Base-by-base conservation (phyloP, 2,113 vertebrate genomes). In the Dasyprocta punctata region DNA sequence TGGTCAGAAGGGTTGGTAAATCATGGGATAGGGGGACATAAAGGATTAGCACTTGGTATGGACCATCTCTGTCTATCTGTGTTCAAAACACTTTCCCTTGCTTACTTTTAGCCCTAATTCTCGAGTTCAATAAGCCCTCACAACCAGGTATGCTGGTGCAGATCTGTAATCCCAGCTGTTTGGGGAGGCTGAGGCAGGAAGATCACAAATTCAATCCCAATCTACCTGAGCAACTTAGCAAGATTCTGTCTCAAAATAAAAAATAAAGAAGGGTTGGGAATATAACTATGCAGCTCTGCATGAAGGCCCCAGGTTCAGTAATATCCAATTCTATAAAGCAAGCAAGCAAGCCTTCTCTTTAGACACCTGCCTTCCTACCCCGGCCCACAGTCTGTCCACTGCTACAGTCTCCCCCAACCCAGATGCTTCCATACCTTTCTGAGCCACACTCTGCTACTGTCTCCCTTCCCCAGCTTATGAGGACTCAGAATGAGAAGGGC, bases 331-430 rank as follows among this genome's bases (percentile, higher is more conserved):
- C 41, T 12, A 77, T 5, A 49, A 30, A 49, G 13, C 11, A 16
- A 75, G 60, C 6, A 61, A 61, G 24, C 19, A 61, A 61, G 22
- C 77, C 38, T 78, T 52, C 78, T 41, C 20, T 33, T 14, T 44
- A 69, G 0, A 0, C 3, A 54, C 36, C 63, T 17, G 26, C 33
- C 65, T 41, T 58, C 28, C 58, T 24, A 41, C 54, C 26, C 38
- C 36, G 11, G 47, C 10, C 16, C 14, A 6, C 1, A 24, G 36
- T 67, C 89, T 49, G 13, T 33, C 63, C 44, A 30, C 19, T 33
- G 28, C 13, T 3, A 47, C 13, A 3, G 73, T 0, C n/a, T 47
- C 92, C 54, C 92, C 67, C 54, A 5, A 16, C 54, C 54, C 90
- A 9, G 12, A 14, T 26, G 19, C 73, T 77, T 86, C 65, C 86